Evolutionary conservation across 2,888 invertebrate species (phyloP).

Genomic region (Allolobophora icterica): DNA sequence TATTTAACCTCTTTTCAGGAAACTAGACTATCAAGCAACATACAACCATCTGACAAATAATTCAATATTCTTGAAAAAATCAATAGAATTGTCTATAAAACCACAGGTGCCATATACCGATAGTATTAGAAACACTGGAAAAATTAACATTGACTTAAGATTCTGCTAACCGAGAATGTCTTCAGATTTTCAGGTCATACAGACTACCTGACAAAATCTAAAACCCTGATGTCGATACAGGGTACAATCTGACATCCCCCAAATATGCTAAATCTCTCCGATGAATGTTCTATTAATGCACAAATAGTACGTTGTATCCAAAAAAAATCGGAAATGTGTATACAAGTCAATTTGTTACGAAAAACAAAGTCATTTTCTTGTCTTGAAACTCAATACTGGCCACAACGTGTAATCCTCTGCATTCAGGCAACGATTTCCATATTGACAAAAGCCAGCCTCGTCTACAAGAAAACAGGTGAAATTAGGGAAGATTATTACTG

Average conservation of each 20-base stretch:
- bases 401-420: neutral
- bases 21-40: neutral
- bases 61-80: neutral
- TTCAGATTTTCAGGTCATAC: neutral
- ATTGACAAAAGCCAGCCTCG: conserved; percentile 11
- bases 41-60: neutral
- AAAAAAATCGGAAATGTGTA: neutral
- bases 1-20: neutral
- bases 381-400: neutral
- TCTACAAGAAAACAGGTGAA: neutral
- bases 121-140: neutral
- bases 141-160: neutral
- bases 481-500: no score
- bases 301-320: neutral
- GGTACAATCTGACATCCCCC: neutral
- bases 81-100: neutral
- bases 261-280: neutral
- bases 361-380: neutral
- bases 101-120: neutral
- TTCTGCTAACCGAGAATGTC: neutral
- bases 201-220: neutral
- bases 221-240: neutral
- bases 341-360: neutral
- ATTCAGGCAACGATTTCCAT: neutral
- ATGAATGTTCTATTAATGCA: neutral